These are phyloP conservation scores for Pseudococcus jackbeardsleyi DNA, from an alignment of 2,888 invertebrate genomes.

Conservation along the genomic window DNA sequence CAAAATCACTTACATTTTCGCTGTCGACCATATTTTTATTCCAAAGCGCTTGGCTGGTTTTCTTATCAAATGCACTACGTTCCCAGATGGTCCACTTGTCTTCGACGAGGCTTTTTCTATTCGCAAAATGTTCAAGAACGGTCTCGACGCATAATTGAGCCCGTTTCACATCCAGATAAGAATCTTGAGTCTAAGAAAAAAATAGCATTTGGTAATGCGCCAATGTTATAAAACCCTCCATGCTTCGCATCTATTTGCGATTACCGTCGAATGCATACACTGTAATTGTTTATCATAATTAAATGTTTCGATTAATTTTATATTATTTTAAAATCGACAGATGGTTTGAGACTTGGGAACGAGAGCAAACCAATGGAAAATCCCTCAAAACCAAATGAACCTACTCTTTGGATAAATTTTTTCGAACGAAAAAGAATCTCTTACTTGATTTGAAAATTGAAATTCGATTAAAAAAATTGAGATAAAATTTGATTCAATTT, in stretches of 20 bases:
- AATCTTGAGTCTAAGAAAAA: constrained; percentile 73
- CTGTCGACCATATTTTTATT: constrained; percentile 75
- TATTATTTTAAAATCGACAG: not conserved
- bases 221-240: constrained; percentile 62
- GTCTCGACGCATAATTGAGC: constrained; percentile 79
- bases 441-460: too few species aligned
- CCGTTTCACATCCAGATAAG: constrained; percentile 78
- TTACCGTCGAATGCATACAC: constrained; percentile 51
- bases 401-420: too few species aligned
- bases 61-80: constrained; percentile 74
- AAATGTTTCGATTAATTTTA: constrained; percentile 4
- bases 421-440: too few species aligned
- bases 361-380: too few species aligned
- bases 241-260: constrained; percentile 62
- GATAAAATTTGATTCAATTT: too few species aligned
- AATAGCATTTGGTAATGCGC: constrained; percentile 63
- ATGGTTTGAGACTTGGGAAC: not conserved
- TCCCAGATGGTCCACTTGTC: constrained; percentile 82
- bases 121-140: constrained; percentile 78
- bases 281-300: constrained; percentile 47
- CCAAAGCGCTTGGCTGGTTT: constrained; percentile 72
- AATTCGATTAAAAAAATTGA: too few species aligned
- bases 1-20: constrained; percentile 73
- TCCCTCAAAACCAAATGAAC: too few species aligned
- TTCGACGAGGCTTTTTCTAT: constrained; percentile 77